Conservation (phyloP, 2,888 invertebrate species). For the Steinernema scapterisci region DNA sequence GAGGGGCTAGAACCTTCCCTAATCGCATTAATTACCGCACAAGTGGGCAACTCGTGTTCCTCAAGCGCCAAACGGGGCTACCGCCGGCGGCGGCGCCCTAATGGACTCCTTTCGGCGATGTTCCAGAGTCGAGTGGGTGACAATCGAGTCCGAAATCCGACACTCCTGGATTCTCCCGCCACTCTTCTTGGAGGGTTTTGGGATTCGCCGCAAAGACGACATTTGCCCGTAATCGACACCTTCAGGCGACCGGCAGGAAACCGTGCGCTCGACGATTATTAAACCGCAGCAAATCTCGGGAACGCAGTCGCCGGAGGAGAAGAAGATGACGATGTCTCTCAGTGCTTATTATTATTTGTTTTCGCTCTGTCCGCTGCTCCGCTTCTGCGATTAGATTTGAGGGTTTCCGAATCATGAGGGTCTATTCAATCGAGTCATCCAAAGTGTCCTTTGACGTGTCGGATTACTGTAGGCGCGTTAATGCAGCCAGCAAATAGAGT, state of each 20-base stretch:
- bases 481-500: background rate
- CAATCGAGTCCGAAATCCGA: constrained; percentile 10
- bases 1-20: background rate
- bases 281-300: constrained; percentile 23
- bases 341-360: constrained; percentile 14
- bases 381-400: constrained; percentile 21
- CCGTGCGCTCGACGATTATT: constrained; percentile 23
- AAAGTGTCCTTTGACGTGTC: background rate
- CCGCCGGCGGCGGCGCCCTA: background rate
- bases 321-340: background rate
- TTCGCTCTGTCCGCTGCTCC: background rate
- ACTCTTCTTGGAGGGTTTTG: background rate
- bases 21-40: constrained; percentile 29
- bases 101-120: constrained; percentile 8
- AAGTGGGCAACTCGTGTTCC: background rate
- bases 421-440: background rate
- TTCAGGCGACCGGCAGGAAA: background rate
- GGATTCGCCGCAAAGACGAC: background rate
- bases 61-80: background rate
- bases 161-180: background rate
- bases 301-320: background rate
- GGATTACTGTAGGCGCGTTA: constrained; percentile 8
- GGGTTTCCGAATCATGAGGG: constrained; percentile 1
- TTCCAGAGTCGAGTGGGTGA: background rate
- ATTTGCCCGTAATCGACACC: constrained; percentile 30